These are phyloP conservation scores for Prolemur simus DNA, from an alignment of 2,113 vertebrate genomes.

Conservation along the genomic window DNA sequence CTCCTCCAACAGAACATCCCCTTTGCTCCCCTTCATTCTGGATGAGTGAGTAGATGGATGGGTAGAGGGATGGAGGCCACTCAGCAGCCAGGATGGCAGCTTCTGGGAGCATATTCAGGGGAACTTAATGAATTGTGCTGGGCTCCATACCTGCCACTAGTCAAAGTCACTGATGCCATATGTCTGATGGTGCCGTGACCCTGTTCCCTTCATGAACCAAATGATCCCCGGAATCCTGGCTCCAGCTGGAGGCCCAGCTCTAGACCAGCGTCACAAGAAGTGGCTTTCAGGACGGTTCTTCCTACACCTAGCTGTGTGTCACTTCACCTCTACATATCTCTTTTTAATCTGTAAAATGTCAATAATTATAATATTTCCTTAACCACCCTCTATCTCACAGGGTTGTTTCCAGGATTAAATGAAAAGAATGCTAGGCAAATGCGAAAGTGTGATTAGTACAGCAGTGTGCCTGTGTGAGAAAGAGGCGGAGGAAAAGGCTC, in stretches of 20 bases:
- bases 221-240: neutral
- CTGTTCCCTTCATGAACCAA: neutral
- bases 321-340: neutral
- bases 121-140: neutral
- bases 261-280: neutral
- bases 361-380: neutral
- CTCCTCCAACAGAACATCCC: neutral
- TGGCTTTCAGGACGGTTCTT: neutral
- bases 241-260: neutral
- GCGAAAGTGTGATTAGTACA: neutral
- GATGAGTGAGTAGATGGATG: neutral
- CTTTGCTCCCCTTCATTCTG: neutral
- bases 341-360: neutral
- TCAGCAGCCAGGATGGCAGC: neutral
- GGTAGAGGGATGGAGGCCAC: neutral
- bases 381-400: neutral
- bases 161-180: neutral
- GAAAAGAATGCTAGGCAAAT: neutral
- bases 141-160: neutral
- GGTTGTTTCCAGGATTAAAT: neutral
- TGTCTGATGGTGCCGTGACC: neutral
- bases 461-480: neutral
- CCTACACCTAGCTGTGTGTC: neutral
- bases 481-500: neutral
- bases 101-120: neutral